Evolutionary conservation across 2,113 vertebrate genomes (phyloP).

Genomic region (Callaeas wilsoni): DNA sequence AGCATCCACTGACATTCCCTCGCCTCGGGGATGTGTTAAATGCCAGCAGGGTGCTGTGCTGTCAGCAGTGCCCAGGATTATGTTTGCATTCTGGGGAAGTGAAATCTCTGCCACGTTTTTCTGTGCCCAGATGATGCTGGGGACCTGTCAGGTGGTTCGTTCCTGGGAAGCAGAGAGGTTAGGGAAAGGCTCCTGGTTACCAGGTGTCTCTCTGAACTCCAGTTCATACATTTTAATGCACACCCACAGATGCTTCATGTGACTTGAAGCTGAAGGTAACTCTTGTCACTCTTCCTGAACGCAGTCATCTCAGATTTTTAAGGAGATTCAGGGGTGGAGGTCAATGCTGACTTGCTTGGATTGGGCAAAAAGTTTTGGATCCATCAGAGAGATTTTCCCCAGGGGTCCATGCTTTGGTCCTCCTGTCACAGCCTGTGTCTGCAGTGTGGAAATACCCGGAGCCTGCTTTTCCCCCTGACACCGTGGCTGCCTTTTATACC

Average conservation of each 20-base stretch:
- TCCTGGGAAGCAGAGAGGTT: not conserved
- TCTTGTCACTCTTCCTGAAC: not conserved
- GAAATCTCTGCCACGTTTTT: not conserved
- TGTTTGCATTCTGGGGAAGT: not conserved
- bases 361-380: not conserved
- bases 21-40: not conserved
- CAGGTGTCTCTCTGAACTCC: not conserved
- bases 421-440: not conserved
- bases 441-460: not conserved
- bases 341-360: not conserved
- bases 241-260: constrained; percentile 24
- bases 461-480: not conserved
- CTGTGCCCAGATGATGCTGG: not conserved
- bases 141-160: not conserved
- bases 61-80: not conserved
- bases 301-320: not conserved
- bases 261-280: constrained; percentile 20
- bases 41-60: not conserved
- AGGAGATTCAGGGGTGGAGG: not conserved
- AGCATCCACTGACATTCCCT: not conserved
- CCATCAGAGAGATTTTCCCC: not conserved
- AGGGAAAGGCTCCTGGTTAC: not conserved
- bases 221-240: constrained; percentile 18
- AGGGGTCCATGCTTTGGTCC: not conserved
- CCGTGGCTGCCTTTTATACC: not conserved